Evolutionary conservation across 2,797 vertebrate species (phyloP).

Genomic region (Falco berigora): DNA sequence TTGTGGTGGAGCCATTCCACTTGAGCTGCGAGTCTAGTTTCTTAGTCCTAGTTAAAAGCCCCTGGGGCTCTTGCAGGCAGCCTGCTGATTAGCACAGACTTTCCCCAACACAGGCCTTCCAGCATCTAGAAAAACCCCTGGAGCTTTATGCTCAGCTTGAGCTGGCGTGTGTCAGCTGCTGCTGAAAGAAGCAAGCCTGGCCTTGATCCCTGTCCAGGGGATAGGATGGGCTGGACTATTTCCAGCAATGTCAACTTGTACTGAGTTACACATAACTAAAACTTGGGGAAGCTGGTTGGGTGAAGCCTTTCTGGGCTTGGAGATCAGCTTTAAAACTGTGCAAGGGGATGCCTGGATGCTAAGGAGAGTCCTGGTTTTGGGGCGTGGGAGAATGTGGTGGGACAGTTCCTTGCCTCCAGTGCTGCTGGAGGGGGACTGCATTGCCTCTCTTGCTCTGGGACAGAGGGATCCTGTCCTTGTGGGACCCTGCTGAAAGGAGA

Average conservation of each 20-base stretch:
- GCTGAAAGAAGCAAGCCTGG: not conserved
- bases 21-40: not conserved
- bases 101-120: not conserved
- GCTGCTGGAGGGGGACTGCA: not conserved
- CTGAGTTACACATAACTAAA: not conserved
- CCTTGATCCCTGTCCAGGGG: not conserved
- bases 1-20: rapidly evolving
- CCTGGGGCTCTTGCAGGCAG: not conserved
- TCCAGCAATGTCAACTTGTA: not conserved
- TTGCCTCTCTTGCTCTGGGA: not conserved
- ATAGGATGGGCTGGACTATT: not conserved
- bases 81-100: not conserved
- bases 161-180: conserved; percentile 3
- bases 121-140: not conserved
- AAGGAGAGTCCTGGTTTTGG: not conserved
- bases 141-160: not conserved
- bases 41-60: not conserved
- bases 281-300: not conserved
- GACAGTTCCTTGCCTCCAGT: not conserved
- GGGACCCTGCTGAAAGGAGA: not conserved
- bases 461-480: not conserved
- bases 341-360: not conserved
- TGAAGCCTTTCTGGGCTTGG: not conserved
- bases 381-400: not conserved
- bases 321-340: not conserved